A percentile compares a stretch with the other conserved stretches of the same genome.
phyloP scores from a whole-genome alignment of 2,888 invertebrate genomes.

The Pristionchus entomophagus region DNA sequence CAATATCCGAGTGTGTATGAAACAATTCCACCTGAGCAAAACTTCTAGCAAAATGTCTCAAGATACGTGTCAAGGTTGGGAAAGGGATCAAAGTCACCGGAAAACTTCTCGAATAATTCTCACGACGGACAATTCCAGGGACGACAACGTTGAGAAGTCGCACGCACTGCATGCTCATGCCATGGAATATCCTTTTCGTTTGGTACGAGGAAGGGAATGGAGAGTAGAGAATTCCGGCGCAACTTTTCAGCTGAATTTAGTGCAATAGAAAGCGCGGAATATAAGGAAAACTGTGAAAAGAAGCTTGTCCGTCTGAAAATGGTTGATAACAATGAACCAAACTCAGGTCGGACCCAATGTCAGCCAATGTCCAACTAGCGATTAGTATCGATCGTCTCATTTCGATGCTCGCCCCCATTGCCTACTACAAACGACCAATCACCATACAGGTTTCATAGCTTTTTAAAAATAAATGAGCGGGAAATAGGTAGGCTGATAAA shows the following conservation, averaged over 20 bases:
- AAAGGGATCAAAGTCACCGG: background rate
- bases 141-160: background rate
- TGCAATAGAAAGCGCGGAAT: too few species aligned
- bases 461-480: too few species aligned
- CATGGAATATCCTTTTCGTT: conserved; percentile 36
- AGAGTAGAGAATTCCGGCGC: background rate
- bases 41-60: background rate
- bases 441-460: too few species aligned
- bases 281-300: background rate
- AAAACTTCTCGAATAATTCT: background rate
- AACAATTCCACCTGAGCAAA: background rate
- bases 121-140: background rate
- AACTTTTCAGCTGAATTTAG: too few species aligned
- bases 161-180: conserved; percentile 25
- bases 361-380: conserved; percentile 2
- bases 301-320: too few species aligned
- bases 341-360: conserved; percentile 44
- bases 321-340: background rate
- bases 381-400: conserved; percentile 37
- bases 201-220: background rate
- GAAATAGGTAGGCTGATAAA: too few species aligned
- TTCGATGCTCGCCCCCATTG: conserved; percentile 23
- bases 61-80: too few species aligned
- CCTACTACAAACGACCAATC: conserved; percentile 42
- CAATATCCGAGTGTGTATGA: too few species aligned